These are phyloP conservation scores for Syrphus vitripennis DNA, from an alignment of 2,888 invertebrate genomes.

Conservation along the genomic window DNA sequence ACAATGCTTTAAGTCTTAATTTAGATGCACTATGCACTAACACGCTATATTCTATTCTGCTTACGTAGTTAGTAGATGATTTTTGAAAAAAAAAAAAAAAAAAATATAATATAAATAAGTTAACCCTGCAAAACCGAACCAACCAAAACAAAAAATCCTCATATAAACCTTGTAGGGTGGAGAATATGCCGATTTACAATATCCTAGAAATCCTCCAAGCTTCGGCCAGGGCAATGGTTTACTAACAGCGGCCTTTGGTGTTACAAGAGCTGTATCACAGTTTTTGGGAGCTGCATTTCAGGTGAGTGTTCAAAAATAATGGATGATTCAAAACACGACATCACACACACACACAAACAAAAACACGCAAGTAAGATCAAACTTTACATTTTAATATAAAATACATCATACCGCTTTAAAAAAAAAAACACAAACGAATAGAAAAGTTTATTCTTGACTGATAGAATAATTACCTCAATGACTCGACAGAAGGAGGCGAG, in stretches of 20 bases:
- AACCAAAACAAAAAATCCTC: slow-evolving; percentile 55
- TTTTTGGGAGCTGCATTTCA: slow-evolving; percentile 90
- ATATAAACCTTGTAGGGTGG: slow-evolving; percentile 70
- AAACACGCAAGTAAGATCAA: slow-evolving; percentile 15
- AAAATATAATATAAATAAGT: not conserved
- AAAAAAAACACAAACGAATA: too few species aligned
- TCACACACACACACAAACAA: not conserved
- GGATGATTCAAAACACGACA: slow-evolving; percentile 1
- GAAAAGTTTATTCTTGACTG: too few species aligned
- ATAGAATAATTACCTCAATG: too few species aligned
- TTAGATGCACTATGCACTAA: slow-evolving; percentile 63
- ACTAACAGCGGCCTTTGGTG: slow-evolving; percentile 88
- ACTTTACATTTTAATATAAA: too few species aligned
- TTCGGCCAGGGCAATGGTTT: slow-evolving; percentile 77
- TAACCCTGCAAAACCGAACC: slow-evolving; percentile 44
- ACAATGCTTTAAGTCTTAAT: slow-evolving; percentile 34
- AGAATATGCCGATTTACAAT: slow-evolving; percentile 66
- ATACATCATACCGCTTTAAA: too few species aligned
- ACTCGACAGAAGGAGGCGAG: too few species aligned
- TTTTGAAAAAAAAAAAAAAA: not conserved
- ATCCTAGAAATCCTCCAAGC: slow-evolving; percentile 63
- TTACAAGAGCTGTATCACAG: slow-evolving; percentile 89
- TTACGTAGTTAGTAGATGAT: slow-evolving; percentile 9
- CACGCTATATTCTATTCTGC: slow-evolving; percentile 27
- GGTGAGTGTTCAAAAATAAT: slow-evolving; percentile 81